These are phyloP conservation scores for Strix occidentalis DNA, from an alignment of 2,797 vertebrate genomes.

Conservation along the genomic window DNA sequence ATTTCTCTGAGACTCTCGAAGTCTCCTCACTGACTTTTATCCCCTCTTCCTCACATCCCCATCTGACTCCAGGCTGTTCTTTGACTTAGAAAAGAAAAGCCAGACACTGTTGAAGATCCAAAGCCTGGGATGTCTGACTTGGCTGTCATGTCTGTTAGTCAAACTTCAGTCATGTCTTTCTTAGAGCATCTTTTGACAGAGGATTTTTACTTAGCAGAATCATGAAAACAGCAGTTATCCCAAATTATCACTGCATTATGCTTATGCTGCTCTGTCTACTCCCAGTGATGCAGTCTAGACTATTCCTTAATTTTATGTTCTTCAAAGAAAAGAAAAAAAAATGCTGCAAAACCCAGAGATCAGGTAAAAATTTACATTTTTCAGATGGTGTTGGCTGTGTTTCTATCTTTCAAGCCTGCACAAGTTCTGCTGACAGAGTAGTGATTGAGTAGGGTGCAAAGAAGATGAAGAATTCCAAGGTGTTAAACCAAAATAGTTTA, in stretches of 20 bases:
- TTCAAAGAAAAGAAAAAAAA: background rate
- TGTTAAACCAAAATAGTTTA: background rate
- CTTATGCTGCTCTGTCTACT: background rate
- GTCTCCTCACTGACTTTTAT: background rate
- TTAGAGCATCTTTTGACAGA: background rate
- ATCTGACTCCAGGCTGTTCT: background rate
- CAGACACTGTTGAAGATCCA: background rate
- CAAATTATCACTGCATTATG: background rate
- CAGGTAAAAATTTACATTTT: background rate
- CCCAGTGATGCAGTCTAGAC: background rate
- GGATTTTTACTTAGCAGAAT: background rate
- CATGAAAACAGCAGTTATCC: background rate
- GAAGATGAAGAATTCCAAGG: background rate
- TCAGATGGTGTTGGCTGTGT: background rate
- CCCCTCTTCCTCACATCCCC: background rate
- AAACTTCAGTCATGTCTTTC: constrained; percentile 1
- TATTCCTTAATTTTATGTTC: background rate
- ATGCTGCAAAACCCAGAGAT: background rate
- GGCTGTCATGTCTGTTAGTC: background rate
- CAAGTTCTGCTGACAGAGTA: background rate
- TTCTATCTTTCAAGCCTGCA: constrained; percentile 23
- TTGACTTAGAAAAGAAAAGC: background rate
- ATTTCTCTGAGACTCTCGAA: background rate
- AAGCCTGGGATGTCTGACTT: background rate
- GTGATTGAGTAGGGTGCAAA: background rate